Evolutionary conservation across 2,888 invertebrate genomes (phyloP).

Genomic region (Rhamnusium bicolor): DNA sequence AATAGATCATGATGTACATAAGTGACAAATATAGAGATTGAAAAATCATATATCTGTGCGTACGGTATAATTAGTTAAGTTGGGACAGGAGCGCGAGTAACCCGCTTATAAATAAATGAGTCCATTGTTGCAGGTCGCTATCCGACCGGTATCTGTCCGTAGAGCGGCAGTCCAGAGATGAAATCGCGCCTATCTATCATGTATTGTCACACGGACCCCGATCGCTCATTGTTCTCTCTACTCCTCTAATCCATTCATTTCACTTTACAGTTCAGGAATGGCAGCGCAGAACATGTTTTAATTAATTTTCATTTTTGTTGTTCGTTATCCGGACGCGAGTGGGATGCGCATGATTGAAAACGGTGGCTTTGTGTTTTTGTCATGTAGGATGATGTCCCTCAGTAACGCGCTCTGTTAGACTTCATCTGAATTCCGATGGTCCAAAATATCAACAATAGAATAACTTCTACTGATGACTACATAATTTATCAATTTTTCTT

Average conservation of each 20-base stretch:
- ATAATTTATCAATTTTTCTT: slow-evolving; percentile 37
- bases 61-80: slow-evolving; percentile 66
- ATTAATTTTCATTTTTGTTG: slow-evolving; percentile 69
- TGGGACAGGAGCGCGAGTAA: slow-evolving; percentile 66
- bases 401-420: slow-evolving; percentile 35
- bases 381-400: slow-evolving; percentile 57
- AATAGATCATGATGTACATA: slow-evolving; percentile 18
- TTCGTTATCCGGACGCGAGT: slow-evolving; percentile 56
- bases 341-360: slow-evolving; percentile 65
- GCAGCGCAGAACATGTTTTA: slow-evolving; percentile 67
- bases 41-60: slow-evolving; percentile 36
- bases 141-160: slow-evolving; percentile 63
- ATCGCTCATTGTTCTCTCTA: slow-evolving; percentile 70
- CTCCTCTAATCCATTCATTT: slow-evolving; percentile 66
- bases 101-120: slow-evolving; percentile 70
- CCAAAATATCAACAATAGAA: slow-evolving; percentile 37
- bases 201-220: slow-evolving; percentile 70
- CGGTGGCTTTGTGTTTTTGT: slow-evolving; percentile 65
- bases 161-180: slow-evolving; percentile 66
- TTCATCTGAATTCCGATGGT: slow-evolving; percentile 31
- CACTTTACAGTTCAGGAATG: slow-evolving; percentile 62
- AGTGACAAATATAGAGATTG: slow-evolving; percentile 33
- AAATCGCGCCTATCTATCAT: slow-evolving; percentile 70
- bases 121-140: slow-evolving; percentile 67
- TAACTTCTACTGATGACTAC: slow-evolving; percentile 32